These are phyloP conservation scores for Glyptemys insculpta DNA, from an alignment of 2,797 vertebrate genomes.

Conservation along the genomic window DNA sequence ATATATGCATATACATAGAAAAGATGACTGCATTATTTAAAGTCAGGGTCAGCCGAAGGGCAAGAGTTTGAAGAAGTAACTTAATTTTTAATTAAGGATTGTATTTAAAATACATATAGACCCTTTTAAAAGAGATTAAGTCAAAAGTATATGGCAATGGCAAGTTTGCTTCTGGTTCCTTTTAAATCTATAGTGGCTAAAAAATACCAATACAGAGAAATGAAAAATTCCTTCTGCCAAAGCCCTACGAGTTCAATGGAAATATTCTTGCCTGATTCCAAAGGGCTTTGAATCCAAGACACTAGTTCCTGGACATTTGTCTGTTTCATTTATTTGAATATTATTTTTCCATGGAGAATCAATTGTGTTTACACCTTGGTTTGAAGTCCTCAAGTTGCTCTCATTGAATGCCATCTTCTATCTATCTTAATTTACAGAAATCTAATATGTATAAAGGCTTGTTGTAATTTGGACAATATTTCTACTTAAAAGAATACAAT, in stretches of 20 bases:
- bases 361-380: constrained; percentile 21
- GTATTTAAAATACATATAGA: not conserved
- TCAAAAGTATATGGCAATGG: not conserved
- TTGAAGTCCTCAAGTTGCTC: constrained; percentile 53
- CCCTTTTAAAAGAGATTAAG: constrained; percentile 1
- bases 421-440: constrained; percentile 32
- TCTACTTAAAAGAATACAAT: constrained; percentile 41
- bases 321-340: not conserved
- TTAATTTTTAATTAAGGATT: not conserved
- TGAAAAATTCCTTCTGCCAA: not conserved
- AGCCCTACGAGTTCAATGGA: not conserved
- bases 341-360: not conserved
- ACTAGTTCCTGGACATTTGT: not conserved
- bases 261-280: not conserved
- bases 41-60: not conserved
- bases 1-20: not conserved
- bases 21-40: not conserved
- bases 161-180: not conserved
- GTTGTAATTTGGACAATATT: constrained; percentile 30
- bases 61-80: not conserved
- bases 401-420: not conserved
- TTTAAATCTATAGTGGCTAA: not conserved
- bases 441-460: not conserved
- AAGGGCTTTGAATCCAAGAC: not conserved
- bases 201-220: not conserved